Percentiles rank a stretch among this genome's conserved stretches.
phyloP scores from a whole-genome alignment of 2,888 invertebrate species.

The Calliphora vomitoria region DNA sequence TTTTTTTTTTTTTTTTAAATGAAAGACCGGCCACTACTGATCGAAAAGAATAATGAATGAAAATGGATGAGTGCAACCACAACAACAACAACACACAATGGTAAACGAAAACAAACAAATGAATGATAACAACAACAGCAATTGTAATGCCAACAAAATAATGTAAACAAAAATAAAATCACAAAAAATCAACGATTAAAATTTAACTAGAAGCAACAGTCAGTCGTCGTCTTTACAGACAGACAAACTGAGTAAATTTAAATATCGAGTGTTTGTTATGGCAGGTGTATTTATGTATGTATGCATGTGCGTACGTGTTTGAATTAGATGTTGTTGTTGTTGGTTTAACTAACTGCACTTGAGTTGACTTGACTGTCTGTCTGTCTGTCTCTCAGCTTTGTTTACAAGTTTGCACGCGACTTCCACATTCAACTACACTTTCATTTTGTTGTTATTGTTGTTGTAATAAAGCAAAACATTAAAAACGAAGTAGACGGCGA shows the following conservation, averaged over 20 bases:
- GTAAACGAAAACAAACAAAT: slow-evolving; percentile 17
- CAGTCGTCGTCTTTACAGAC: background rate
- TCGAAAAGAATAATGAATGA: slow-evolving; percentile 26
- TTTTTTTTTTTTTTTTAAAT: background rate
- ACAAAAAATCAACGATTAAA: slow-evolving; percentile 32
- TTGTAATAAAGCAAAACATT: background rate
- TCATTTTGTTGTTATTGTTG: background rate
- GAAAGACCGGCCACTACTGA: background rate
- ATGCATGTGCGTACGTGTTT: background rate
- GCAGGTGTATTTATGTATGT: slow-evolving; percentile 30
- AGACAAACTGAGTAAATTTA: slow-evolving; percentile 9
- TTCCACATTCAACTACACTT: background rate
- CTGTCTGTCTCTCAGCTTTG: slow-evolving; percentile 27
- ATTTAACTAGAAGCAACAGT: slow-evolving; percentile 62
- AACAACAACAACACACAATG: background rate
- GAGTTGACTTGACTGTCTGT: background rate
- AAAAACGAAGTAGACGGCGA: background rate
- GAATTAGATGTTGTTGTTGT: slow-evolving; percentile 29
- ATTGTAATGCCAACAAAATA: background rate
- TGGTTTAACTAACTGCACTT: slow-evolving; percentile 56
- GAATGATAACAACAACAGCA: slow-evolving; percentile 2
- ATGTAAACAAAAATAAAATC: slow-evolving; percentile 33
- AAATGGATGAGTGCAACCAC: background rate
- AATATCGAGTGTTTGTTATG: slow-evolving; percentile 31
- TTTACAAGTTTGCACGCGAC: slow-evolving; percentile 57